Evolutionary conservation across 35 echinoderm and acorn worm genomes (phyloP).

Genomic region (Strongylocentrotus purpuratus): DNA sequence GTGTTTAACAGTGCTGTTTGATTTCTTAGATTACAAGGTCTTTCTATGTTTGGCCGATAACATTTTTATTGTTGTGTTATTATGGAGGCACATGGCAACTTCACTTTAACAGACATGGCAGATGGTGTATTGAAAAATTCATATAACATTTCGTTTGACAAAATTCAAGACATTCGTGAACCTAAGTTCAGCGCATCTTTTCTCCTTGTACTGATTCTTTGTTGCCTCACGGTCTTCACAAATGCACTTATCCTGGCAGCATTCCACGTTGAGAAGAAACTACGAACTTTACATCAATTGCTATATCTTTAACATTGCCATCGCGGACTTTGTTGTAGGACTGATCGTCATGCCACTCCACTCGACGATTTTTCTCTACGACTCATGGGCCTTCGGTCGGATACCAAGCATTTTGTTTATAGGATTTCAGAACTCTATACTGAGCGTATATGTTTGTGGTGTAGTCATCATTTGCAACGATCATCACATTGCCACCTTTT

Average conservation of each 20-base stretch:
- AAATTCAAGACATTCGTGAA: background rate
- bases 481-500: conserved; percentile 27
- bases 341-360: conserved; percentile 30
- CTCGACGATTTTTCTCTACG: background rate
- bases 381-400: background rate
- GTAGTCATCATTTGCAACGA: conserved; percentile 46
- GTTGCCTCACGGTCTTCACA: background rate
- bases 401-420: background rate
- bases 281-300: background rate
- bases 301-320: background rate
- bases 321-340: background rate
- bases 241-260: background rate
- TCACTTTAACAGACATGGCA: no score
- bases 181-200: background rate
- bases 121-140: no score
- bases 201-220: background rate
- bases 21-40: no score
- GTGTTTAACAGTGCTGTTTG: no score
- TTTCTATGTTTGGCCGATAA: no score
- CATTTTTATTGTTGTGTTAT: no score
- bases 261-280: background rate
- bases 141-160: no score
- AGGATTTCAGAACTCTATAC: conserved; percentile 25
- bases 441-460: conserved; percentile 13
- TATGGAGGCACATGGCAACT: no score